These are phyloP conservation scores for Gulo gulo DNA, from an alignment of 2,113 vertebrate species.

Conservation along the genomic window DNA sequence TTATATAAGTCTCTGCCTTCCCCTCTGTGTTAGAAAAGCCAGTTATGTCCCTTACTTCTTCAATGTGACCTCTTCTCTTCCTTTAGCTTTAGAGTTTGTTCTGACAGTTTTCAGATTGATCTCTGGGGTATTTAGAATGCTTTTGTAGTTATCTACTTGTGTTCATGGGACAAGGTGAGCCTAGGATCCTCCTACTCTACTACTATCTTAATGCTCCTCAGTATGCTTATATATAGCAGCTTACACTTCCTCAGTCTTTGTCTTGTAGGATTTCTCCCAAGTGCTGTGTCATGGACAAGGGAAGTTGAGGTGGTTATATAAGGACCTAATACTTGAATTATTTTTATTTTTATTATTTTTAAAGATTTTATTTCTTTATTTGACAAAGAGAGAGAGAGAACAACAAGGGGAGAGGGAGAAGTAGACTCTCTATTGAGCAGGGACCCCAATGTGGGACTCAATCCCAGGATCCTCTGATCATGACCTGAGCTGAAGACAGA, in stretches of 20 bases:
- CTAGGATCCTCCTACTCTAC: not conserved
- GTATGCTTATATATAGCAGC: not conserved
- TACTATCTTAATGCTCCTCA: not conserved
- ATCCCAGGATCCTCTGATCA: no score
- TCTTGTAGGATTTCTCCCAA: not conserved
- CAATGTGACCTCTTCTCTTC: not conserved
- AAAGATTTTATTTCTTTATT: no score
- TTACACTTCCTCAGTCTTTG: not conserved
- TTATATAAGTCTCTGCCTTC: not conserved
- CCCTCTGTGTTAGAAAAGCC: not conserved
- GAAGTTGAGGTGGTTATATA: not conserved
- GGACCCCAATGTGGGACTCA: no score
- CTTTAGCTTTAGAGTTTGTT: not conserved
- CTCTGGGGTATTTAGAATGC: not conserved
- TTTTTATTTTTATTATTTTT: no score
- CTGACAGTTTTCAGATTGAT: not conserved
- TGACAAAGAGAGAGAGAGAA: no score
- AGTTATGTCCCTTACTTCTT: not conserved
- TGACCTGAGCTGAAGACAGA: no score
- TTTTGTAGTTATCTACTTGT: not conserved
- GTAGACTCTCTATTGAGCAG: no score
- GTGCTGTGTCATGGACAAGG: not conserved
- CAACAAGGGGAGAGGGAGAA: no score
- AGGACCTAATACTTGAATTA: not conserved
- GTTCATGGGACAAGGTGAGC: not conserved